Evolutionary conservation across 2,888 invertebrate genomes (phyloP).

Genomic region (Tortricodes alternella): DNA sequence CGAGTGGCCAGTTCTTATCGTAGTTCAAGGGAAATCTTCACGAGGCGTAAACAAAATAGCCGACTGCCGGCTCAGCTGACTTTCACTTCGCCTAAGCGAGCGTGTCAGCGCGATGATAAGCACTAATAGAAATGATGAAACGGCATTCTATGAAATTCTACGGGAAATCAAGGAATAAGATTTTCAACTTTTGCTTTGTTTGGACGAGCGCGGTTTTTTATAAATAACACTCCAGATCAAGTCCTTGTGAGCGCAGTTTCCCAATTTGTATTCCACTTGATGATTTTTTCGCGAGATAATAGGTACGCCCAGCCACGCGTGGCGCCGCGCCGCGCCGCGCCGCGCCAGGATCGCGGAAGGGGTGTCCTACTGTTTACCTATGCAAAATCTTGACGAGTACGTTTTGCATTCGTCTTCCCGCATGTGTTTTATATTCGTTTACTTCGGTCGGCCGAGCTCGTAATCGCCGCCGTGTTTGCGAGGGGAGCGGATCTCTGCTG

Average conservation of each 20-base stretch:
- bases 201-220: not conserved
- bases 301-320: slow-evolving; percentile 21
- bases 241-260: not conserved
- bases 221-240: not conserved
- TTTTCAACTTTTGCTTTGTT: not conserved
- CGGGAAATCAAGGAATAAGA: not conserved
- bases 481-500: slow-evolving; percentile 72
- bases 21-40: slow-evolving; percentile 52
- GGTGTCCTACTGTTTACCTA: slow-evolving; percentile 76
- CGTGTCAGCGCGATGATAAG: slow-evolving; percentile 25
- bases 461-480: slow-evolving; percentile 81
- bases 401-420: slow-evolving; percentile 80
- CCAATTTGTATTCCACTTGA: slow-evolving; percentile 23
- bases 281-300: slow-evolving; percentile 24
- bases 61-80: slow-evolving; percentile 45
- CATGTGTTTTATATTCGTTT: slow-evolving; percentile 83
- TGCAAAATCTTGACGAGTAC: slow-evolving; percentile 80
- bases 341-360: slow-evolving; percentile 50
- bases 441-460: slow-evolving; percentile 77
- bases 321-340: slow-evolving; percentile 10
- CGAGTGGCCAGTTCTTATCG: slow-evolving; percentile 43
- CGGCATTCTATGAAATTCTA: not conserved
- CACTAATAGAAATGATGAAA: slow-evolving; percentile 26
- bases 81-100: slow-evolving; percentile 42
- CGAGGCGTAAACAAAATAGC: slow-evolving; percentile 47